Conservation (phyloP, 1,140 invertebrate species). For the Lordiphosa stackelbergi region DNA sequence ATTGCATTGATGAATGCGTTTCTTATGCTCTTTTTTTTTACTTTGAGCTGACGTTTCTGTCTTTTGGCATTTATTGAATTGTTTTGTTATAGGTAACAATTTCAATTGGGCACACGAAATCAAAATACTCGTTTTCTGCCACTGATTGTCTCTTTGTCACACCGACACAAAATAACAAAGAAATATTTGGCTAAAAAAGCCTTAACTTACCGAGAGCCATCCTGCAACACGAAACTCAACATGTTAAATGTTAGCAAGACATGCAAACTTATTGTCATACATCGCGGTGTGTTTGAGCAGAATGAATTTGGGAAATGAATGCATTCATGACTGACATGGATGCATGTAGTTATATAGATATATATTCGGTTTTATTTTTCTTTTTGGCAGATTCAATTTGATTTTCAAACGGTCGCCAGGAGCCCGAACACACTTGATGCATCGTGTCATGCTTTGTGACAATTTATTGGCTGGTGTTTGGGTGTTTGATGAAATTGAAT, state of each 20-base stretch:
- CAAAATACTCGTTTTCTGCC: conserved; percentile 48
- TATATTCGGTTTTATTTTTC: conserved; percentile 14
- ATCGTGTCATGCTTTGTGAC: conserved; percentile 47
- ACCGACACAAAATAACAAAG: conserved; percentile 28
- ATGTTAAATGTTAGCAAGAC: conserved; percentile 72
- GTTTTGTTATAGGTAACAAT: conserved; percentile 53
- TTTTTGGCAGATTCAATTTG: conserved; percentile 18
- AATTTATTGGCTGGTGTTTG: conserved; percentile 68
- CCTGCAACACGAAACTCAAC: conserved; percentile 66
- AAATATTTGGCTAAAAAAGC: conserved; percentile 23
- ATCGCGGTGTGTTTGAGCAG: conserved; percentile 45
- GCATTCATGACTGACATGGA: conserved; percentile 27
- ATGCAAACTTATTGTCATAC: conserved; percentile 70
- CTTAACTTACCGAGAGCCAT: conserved; percentile 16
- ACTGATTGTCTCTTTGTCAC: conserved; percentile 48
- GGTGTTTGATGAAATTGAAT: conserved; percentile 69
- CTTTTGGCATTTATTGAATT: conserved; percentile 41
- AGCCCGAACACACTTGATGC: conserved; percentile 9
- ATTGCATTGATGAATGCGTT: conserved; percentile 41
- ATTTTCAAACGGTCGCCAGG: conserved; percentile 17
- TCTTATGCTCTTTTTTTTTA: conserved; percentile 31
- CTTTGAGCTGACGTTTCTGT: conserved; percentile 12
- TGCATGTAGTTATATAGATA: background rate
- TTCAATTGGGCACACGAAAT: conserved; percentile 51
- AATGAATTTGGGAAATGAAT: conserved; percentile 29